phyloP scores from a whole-genome alignment of 1,140 invertebrate species.

The Apis cerana region DNA sequence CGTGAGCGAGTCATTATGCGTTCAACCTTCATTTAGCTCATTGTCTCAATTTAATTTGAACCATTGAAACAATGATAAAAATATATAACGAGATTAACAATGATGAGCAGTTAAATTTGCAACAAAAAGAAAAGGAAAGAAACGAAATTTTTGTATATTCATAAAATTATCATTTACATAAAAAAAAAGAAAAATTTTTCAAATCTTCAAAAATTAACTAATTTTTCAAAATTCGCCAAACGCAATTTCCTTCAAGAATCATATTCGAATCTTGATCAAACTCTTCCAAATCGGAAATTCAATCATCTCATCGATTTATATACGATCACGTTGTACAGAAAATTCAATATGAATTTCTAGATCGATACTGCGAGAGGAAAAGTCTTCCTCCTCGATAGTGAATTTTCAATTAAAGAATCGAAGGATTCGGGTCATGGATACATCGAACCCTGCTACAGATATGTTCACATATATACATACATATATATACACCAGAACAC shows the following conservation, averaged over 20 bases:
- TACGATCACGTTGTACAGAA: background rate
- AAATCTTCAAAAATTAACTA: too few relatives aligned
- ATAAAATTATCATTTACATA: too few relatives aligned
- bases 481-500: too few relatives aligned
- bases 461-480: too few relatives aligned
- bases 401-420: conserved; percentile 37
- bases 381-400: background rate
- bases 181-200: too few relatives aligned
- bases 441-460: background rate
- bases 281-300: background rate
- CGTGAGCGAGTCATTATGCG: background rate
- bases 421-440: conserved; percentile 34
- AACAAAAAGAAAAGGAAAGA: too few relatives aligned
- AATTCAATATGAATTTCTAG: conserved; percentile 41
- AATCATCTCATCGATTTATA: background rate
- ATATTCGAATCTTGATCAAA: too few relatives aligned
- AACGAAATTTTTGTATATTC: too few relatives aligned
- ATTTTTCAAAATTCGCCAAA: background rate
- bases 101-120: too few relatives aligned
- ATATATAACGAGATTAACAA: too few relatives aligned
- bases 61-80: too few relatives aligned
- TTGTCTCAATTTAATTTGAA: too few relatives aligned
- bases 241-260: background rate
- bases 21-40: background rate
- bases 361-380: background rate